These are phyloP conservation scores for Deroptyus accipitrinus DNA, from an alignment of 2,113 vertebrate species.

Conservation along the genomic window DNA sequence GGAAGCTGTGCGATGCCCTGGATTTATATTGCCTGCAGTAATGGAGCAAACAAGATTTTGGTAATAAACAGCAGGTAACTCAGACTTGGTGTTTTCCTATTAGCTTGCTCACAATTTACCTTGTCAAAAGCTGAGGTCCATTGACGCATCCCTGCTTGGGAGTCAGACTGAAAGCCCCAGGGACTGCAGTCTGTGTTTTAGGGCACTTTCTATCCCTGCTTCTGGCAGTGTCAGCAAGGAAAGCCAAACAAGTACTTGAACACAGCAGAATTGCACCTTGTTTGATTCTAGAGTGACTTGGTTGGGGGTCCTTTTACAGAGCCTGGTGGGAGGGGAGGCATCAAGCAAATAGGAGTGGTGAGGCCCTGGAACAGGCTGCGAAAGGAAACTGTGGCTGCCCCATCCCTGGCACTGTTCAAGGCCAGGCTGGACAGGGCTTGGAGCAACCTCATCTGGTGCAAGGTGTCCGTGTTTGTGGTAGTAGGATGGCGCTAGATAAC, in stretches of 20 bases:
- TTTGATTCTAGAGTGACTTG: neutral
- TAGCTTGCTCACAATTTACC: neutral
- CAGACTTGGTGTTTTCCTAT: neutral
- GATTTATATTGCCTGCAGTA: neutral
- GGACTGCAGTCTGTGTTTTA: neutral
- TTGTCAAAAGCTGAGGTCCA: neutral
- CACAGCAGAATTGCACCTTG: neutral
- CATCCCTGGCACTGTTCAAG: neutral
- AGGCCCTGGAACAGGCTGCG: neutral
- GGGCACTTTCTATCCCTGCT: neutral
- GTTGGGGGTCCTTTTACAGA: neutral
- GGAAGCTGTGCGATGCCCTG: neutral
- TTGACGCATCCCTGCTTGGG: fast-evolving
- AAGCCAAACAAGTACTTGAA: neutral
- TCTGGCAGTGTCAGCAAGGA: neutral
- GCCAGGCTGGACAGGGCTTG: neutral
- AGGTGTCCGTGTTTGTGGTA: neutral
- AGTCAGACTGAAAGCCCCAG: neutral
- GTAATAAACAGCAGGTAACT: neutral
- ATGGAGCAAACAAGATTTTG: neutral
- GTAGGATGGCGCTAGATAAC: neutral
- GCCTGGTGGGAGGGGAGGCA: neutral
- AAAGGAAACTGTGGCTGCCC: neutral
- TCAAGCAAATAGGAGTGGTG: neutral
- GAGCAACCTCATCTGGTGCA: neutral